phyloP scores from a whole-genome alignment of 2,113 vertebrate genomes.

The Malurus cyaneus region DNA sequence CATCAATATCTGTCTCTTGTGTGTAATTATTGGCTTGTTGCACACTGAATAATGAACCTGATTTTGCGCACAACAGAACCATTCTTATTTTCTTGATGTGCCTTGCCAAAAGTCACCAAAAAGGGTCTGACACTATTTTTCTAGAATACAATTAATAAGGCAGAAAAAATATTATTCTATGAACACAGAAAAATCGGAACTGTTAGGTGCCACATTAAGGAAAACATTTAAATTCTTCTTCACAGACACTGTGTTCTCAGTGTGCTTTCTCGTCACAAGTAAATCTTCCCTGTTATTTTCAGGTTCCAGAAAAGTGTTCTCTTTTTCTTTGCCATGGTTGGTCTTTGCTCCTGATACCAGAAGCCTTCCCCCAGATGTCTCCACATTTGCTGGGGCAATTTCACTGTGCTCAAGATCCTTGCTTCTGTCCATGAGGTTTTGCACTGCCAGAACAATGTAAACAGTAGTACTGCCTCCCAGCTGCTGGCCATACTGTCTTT shows the following conservation, averaged over 20 bases:
- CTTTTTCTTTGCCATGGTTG: not conserved
- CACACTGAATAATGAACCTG: not conserved
- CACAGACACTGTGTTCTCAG: not conserved
- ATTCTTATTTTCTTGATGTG: not conserved
- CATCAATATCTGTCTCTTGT: not conserved
- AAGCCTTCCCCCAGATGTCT: not conserved
- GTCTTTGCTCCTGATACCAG: not conserved
- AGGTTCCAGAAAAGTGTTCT: not conserved
- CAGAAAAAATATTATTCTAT: not conserved
- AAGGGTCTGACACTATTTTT: not conserved
- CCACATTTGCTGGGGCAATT: not conserved
- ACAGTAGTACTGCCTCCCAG: not conserved
- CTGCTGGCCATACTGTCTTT: not conserved
- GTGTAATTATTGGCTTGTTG: not conserved
- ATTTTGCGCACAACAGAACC: not conserved
- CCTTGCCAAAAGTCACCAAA: not conserved
- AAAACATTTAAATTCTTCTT: not conserved
- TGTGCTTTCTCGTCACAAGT: not conserved
- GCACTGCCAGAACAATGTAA: not conserved
- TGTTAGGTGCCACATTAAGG: not conserved
- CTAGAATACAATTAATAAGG: not conserved
- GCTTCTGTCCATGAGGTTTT: not conserved
- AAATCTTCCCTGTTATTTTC: not conserved
- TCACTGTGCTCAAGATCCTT: not conserved
- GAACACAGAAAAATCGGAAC: not conserved